phyloP scores from a whole-genome alignment of 2,113 vertebrate species.

The Platycercus adscitus region DNA sequence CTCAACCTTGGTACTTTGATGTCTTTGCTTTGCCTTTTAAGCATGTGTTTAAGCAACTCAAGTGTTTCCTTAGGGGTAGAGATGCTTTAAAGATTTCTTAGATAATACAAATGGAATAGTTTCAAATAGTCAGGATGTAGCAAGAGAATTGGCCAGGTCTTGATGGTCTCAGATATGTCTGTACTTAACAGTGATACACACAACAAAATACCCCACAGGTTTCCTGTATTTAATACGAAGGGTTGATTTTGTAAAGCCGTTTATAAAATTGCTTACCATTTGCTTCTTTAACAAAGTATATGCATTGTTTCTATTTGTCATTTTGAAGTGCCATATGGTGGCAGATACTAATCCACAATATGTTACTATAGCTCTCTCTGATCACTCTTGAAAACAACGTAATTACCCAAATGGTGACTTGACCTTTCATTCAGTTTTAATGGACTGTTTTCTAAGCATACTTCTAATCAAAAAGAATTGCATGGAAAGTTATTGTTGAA shows the following conservation, averaged over 20 bases:
- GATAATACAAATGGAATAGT: background rate
- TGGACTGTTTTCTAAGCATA: constrained; percentile 18
- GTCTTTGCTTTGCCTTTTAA: background rate
- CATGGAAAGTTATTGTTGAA: background rate
- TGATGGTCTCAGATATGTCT: background rate
- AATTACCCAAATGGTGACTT: constrained; percentile 56
- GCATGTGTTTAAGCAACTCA: background rate
- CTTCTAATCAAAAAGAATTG: constrained; percentile 2
- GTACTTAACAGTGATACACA: background rate
- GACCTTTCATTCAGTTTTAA: constrained; percentile 60
- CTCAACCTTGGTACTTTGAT: background rate
- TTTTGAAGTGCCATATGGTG: constrained; percentile 63
- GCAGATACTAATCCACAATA: constrained; percentile 45
- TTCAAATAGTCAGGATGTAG: background rate
- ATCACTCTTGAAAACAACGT: constrained; percentile 48
- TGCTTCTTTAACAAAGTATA: background rate
- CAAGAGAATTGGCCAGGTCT: background rate
- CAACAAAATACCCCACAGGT: background rate
- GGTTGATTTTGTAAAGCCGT: background rate
- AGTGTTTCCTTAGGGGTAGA: background rate
- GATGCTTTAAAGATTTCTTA: background rate
- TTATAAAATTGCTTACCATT: background rate
- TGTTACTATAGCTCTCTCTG: constrained; percentile 27
- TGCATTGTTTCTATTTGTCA: constrained; percentile 31
- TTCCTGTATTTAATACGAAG: background rate